Evolutionary conservation across 2,797 vertebrate species (phyloP).

Genomic region (Euphonia xanthogaster): DNA sequence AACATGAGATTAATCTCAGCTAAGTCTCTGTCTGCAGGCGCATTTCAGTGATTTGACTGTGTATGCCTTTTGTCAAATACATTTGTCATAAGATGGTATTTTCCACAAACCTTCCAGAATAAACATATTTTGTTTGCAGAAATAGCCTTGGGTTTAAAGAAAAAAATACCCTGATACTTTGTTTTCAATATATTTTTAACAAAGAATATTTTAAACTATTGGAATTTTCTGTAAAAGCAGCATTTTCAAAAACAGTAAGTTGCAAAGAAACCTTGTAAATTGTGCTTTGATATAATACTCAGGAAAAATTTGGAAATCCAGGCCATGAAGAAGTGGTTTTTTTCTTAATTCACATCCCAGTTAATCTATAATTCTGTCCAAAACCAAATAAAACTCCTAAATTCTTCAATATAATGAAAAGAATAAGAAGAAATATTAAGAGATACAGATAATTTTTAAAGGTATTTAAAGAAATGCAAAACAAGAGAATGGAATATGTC

Average conservation of each 20-base stretch:
- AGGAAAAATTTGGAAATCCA: neutral
- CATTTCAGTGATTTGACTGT: neutral
- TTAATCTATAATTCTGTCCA: neutral
- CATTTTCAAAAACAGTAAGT: neutral
- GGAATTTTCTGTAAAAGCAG: neutral
- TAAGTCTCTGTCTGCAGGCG: neutral
- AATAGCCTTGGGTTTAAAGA: neutral
- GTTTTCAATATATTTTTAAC: neutral
- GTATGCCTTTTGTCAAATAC: constrained; percentile 32
- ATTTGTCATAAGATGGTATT: neutral
- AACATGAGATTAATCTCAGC: neutral
- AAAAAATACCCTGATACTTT: neutral
- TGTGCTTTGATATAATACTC: neutral
- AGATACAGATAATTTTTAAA: neutral
- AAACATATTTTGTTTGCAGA: constrained; percentile 21
- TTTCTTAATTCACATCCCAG: neutral
- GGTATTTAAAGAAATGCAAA: neutral
- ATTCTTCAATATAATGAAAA: neutral
- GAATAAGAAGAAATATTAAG: neutral
- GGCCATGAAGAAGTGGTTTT: fast-evolving
- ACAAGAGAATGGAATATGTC: neutral
- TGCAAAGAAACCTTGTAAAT: neutral
- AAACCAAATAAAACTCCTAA: neutral
- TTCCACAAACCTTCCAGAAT: neutral
- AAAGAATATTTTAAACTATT: neutral